Conservation (phyloP, 2,888 invertebrate genomes). For the Danaus chrysippus region DNA sequence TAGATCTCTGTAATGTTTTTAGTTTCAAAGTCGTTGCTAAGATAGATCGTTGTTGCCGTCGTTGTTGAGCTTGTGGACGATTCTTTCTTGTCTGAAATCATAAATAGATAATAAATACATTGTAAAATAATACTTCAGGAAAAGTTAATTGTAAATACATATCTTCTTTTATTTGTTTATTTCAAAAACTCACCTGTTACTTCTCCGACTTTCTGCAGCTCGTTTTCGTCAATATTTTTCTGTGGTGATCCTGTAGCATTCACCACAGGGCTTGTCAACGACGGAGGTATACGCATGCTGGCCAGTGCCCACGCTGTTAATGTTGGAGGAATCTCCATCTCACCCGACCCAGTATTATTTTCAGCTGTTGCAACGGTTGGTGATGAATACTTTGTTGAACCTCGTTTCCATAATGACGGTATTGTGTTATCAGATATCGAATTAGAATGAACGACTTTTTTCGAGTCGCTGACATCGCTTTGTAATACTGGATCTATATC, state of each 20-base stretch:
- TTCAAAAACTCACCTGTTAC: slow-evolving; percentile 49
- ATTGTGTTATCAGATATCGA: slow-evolving; percentile 71
- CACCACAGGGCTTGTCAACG: slow-evolving; percentile 40
- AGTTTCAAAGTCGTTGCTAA: slow-evolving; percentile 53
- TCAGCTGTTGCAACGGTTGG: slow-evolving; percentile 52
- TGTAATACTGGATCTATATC: slow-evolving; percentile 73
- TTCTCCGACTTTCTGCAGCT: slow-evolving; percentile 68
- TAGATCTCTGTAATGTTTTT: slow-evolving; percentile 54
- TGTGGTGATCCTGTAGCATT: slow-evolving; percentile 48
- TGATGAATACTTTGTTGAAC: slow-evolving; percentile 64
- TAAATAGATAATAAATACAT: neutral
- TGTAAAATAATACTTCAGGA: slow-evolving; percentile 4
- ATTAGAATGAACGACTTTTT: slow-evolving; percentile 64
- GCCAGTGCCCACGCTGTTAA: slow-evolving; percentile 76
- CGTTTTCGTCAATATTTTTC: slow-evolving; percentile 63
- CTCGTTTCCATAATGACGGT: slow-evolving; percentile 70
- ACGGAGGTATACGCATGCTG: slow-evolving; percentile 64
- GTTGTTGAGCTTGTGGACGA: slow-evolving; percentile 42
- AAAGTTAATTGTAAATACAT: slow-evolving; percentile 2
- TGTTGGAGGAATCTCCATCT: slow-evolving; percentile 71
- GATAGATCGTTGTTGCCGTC: slow-evolving; percentile 42
- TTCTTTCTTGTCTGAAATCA: slow-evolving; percentile 62
- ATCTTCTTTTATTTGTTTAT: neutral
- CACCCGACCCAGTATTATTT: slow-evolving; percentile 45
- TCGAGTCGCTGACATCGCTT: slow-evolving; percentile 58